These are phyloP conservation scores for Centropus unirufus DNA, from an alignment of 2,113 vertebrate genomes.

Conservation along the genomic window DNA sequence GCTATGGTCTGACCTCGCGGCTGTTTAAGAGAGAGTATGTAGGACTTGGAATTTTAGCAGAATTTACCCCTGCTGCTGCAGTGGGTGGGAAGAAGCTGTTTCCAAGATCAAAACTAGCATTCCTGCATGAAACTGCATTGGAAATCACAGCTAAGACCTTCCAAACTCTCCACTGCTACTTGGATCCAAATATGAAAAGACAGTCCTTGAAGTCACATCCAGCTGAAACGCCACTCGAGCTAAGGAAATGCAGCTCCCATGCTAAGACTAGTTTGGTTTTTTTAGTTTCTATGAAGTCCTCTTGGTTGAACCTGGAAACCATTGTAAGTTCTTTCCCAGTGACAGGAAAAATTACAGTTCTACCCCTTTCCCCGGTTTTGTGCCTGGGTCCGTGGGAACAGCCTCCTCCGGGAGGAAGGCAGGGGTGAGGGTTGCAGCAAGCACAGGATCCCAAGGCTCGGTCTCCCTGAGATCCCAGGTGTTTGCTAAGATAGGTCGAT, in stretches of 20 bases:
- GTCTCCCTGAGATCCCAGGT: no score
- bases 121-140: neutral
- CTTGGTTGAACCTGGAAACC: neutral
- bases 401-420: neutral
- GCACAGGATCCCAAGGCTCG: neutral
- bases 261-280: neutral
- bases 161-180: neutral
- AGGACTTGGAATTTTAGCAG: neutral
- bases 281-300: neutral
- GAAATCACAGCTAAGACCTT: neutral
- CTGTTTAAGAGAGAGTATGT: neutral
- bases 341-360: neutral
- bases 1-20: neutral
- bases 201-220: neutral
- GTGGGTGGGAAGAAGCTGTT: neutral
- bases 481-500: neutral
- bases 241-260: neutral
- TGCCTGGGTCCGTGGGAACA: rapidly evolving
- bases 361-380: neutral
- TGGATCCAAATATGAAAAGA: neutral
- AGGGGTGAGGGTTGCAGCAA: neutral
- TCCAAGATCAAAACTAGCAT: neutral
- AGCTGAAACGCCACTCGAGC: neutral
- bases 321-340: neutral
- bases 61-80: neutral